Conservation (phyloP, 2,113 vertebrate species). For the Cochlearius cochlearius region DNA sequence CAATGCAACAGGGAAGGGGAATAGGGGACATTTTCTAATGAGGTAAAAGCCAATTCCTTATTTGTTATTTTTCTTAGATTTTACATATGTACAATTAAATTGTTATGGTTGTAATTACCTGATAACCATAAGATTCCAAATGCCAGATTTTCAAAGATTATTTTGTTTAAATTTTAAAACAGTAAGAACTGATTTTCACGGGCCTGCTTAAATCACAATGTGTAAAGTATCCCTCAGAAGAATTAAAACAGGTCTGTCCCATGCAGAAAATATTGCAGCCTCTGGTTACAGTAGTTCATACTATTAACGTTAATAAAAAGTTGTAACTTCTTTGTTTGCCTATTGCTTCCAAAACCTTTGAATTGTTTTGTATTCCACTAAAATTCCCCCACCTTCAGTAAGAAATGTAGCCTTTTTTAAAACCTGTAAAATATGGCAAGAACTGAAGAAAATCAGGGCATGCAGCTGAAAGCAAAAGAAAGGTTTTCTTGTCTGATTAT, state of each 20-base stretch:
- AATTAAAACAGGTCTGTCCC: neutral
- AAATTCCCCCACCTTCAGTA: neutral
- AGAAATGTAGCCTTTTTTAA: constrained; percentile 3
- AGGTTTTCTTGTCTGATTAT: neutral
- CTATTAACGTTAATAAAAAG: neutral
- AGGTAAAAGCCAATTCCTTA: neutral
- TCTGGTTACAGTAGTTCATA: neutral
- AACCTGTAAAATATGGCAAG: neutral
- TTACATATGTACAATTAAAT: neutral
- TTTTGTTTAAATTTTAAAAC: neutral
- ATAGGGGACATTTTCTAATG: neutral
- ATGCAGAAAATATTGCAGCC: neutral
- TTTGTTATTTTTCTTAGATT: neutral
- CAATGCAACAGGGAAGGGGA: neutral
- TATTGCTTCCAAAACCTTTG: neutral
- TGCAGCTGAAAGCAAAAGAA: neutral
- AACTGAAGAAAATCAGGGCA: neutral
- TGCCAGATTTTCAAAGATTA: neutral
- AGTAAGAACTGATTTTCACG: neutral
- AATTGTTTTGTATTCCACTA: neutral
- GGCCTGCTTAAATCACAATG: neutral
- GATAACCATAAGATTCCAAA: neutral
- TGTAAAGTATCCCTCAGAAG: neutral
- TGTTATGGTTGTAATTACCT: neutral
- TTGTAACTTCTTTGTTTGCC: neutral